Percentiles rank a stretch among this genome's conserved stretches.
Evolutionary conservation across 2,113 vertebrate genomes (phyloP).

Genomic region (Anarrhichthys ocellatus): DNA sequence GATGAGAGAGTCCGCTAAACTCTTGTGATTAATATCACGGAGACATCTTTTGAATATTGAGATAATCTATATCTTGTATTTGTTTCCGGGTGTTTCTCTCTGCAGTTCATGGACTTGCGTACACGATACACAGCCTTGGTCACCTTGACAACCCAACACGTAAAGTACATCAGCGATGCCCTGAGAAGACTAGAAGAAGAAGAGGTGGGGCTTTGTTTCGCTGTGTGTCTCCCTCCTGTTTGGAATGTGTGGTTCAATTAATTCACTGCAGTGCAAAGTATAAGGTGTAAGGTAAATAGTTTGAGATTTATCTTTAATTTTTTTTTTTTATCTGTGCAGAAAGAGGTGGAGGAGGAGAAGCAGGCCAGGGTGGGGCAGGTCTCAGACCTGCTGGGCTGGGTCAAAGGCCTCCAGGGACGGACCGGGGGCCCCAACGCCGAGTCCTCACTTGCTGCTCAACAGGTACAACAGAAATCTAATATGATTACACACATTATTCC

Average conservation of each 20-base stretch:
- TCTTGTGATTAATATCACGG: not conserved
- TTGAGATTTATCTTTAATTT: not conserved
- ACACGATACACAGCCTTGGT: slow-evolving; percentile 97
- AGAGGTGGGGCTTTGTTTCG: slow-evolving; percentile 83
- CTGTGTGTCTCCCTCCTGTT: not conserved
- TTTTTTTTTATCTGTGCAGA: slow-evolving; percentile 79
- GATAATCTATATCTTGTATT: not conserved
- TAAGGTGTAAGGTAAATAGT: too few relatives aligned
- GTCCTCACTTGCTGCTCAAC: slow-evolving; percentile 92
- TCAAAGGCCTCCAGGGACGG: slow-evolving; percentile 86
- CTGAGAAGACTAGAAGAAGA: slow-evolving; percentile 94
- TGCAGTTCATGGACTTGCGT: slow-evolving; percentile 97
- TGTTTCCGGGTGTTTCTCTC: slow-evolving; percentile 11
- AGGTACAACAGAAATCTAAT: slow-evolving; percentile 79
- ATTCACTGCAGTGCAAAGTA: not conserved
- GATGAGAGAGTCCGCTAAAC: not conserved
- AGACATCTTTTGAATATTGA: not conserved
- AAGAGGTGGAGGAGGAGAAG: slow-evolving; percentile 97
- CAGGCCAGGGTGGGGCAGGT: slow-evolving; percentile 92
- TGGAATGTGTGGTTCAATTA: not conserved
- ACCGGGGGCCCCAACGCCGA: slow-evolving; percentile 78
- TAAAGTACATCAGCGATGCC: slow-evolving; percentile 97
- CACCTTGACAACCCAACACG: slow-evolving; percentile 95
- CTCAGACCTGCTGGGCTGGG: slow-evolving; percentile 93
- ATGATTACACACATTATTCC: too few relatives aligned